Conservation (phyloP, 1,140 invertebrate genomes). For the Ylistrum balloti region DNA sequence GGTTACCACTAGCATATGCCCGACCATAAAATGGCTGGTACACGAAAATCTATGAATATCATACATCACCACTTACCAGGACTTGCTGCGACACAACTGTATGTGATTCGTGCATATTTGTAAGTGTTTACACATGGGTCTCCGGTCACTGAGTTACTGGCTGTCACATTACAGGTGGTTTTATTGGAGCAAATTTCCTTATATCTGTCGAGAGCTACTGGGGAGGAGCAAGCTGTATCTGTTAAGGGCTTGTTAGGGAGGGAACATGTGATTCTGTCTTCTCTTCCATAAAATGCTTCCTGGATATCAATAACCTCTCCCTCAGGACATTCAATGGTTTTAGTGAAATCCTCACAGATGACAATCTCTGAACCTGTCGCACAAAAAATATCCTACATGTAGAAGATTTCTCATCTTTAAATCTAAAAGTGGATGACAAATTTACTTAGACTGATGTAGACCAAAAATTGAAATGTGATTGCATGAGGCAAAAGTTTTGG, state of each 20-base stretch:
- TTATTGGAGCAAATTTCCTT: neutral
- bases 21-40: too few species aligned
- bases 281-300: constrained; percentile 2
- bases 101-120: constrained; percentile 14
- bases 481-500: too few species aligned
- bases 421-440: too few species aligned
- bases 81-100: neutral
- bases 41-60: neutral
- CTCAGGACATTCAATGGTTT: neutral
- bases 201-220: neutral
- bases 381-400: too few species aligned
- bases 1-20: too few species aligned
- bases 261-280: neutral
- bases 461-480: too few species aligned
- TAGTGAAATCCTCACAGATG: neutral
- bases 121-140: neutral
- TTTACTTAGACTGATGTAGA: too few species aligned
- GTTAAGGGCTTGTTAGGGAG: neutral
- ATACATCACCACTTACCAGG: neutral
- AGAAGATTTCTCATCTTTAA: too few species aligned
- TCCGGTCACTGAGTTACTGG: neutral
- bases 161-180: neutral
- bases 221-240: neutral
- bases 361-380: neutral
- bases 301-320: neutral